Conservation (phyloP, 2,797 vertebrate genomes). For the Chaunax sp. region DNA sequence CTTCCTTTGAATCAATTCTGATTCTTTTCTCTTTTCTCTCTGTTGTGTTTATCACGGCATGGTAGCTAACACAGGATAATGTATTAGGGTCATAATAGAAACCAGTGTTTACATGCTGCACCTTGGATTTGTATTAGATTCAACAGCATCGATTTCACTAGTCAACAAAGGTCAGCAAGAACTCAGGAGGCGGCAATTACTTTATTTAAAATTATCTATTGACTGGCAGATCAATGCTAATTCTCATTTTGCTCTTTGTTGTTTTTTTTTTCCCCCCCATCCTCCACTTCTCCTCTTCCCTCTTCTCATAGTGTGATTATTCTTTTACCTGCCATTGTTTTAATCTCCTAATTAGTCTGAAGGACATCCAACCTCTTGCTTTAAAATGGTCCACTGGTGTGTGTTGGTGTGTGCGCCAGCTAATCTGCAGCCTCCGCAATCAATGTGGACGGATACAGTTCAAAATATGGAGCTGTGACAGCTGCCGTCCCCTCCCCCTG, state of each 20-base stretch:
- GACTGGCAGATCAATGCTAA: slow-evolving; percentile 97
- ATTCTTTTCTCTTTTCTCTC: slow-evolving; percentile 49
- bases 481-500: slow-evolving; percentile 54
- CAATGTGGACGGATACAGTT: slow-evolving; percentile 65
- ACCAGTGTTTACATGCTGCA: slow-evolving; percentile 97
- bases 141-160: slow-evolving; percentile 99
- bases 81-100: slow-evolving; percentile 94
- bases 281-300: slow-evolving; percentile 55
- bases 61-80: slow-evolving; percentile 86
- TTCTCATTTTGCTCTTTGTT: slow-evolving; percentile 90
- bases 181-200: slow-evolving; percentile 95
- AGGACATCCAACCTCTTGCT: slow-evolving; percentile 87
- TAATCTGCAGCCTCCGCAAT: slow-evolving; percentile 69
- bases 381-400: slow-evolving; percentile 68
- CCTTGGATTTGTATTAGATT: slow-evolving; percentile 94
- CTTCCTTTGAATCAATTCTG: slow-evolving; percentile 72
- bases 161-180: slow-evolving; percentile 98
- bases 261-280: slow-evolving; percentile 73
- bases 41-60: slow-evolving; percentile 77
- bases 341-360: slow-evolving; percentile 97
- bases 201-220: slow-evolving; percentile 99
- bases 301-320: slow-evolving; percentile 80
- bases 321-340: slow-evolving; percentile 92
- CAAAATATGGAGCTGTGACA: slow-evolving; percentile 62
- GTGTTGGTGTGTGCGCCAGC: slow-evolving; percentile 46